Conservation (phyloP, 2,797 vertebrate species). For the Geotrypetes seraphini region DNA sequence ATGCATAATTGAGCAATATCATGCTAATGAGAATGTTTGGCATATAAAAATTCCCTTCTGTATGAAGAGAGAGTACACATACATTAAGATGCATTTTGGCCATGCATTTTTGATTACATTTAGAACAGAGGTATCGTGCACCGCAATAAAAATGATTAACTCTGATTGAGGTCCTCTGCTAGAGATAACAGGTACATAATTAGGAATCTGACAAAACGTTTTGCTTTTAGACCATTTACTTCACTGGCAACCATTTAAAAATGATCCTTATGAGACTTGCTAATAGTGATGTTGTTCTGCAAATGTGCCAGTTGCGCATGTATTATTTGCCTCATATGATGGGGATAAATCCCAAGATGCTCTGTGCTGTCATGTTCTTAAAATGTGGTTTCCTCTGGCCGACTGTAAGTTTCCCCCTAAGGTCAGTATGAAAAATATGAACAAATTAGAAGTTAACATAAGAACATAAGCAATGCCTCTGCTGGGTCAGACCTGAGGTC, state of each 20-base stretch:
- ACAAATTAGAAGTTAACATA: no score
- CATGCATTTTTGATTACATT: constrained; percentile 31
- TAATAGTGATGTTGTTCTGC: no score
- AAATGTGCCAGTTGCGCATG: no score
- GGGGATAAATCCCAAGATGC: no score
- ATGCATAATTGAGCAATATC: constrained; percentile 14
- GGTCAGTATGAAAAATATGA: no score
- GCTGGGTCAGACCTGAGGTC: no score
- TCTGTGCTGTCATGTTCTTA: no score
- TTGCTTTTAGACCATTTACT: constrained; percentile 14
- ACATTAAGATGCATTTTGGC: constrained; percentile 24
- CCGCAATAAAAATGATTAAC: constrained; percentile 34
- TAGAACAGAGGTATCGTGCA: constrained; percentile 26
- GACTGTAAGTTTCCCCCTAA: no score
- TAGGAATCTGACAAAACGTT: constrained; percentile 28
- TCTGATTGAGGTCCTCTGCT: constrained; percentile 38
- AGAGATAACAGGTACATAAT: constrained; percentile 37
- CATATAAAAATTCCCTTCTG: constrained; percentile 5
- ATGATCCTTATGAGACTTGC: not conserved
- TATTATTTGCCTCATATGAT: no score
- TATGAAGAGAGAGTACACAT: constrained; percentile 6
- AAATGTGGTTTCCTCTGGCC: no score
- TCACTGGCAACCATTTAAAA: constrained; percentile 17
- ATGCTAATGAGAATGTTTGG: not conserved
- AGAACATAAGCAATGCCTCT: no score